Conservation (phyloP, 2,113 vertebrate genomes). For the Coptodon bakossiorum region DNA sequence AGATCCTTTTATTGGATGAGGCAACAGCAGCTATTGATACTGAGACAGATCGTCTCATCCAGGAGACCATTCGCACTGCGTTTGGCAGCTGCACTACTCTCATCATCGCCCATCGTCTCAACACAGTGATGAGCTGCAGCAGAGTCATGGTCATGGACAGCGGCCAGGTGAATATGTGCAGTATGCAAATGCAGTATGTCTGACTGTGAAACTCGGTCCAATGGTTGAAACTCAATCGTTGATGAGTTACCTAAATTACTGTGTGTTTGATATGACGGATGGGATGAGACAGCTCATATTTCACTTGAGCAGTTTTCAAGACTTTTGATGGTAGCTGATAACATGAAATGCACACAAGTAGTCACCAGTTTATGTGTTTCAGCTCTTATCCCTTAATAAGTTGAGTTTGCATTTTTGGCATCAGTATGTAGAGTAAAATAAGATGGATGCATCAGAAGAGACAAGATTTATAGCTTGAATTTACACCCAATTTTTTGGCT, state of each 20-base stretch:
- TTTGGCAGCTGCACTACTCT: slow-evolving; percentile 91
- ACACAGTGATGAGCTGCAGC: slow-evolving; percentile 89
- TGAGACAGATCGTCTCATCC: slow-evolving; percentile 88
- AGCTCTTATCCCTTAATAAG: neutral
- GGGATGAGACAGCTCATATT: neutral
- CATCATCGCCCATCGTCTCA: slow-evolving; percentile 93
- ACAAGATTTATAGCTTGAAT: neutral
- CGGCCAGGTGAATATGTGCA: slow-evolving; percentile 79
- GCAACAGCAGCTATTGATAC: slow-evolving; percentile 95
- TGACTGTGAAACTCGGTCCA: neutral
- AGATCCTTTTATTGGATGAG: slow-evolving; percentile 94
- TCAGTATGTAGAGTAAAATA: neutral
- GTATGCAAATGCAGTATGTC: neutral
- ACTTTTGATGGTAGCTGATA: neutral
- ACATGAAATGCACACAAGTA: neutral
- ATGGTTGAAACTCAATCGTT: neutral
- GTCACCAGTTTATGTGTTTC: neutral
- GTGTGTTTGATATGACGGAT: neutral
- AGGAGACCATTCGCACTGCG: slow-evolving; percentile 86
- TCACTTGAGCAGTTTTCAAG: neutral
- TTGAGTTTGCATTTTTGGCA: neutral
- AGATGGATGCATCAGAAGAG: neutral
- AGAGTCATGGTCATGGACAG: slow-evolving; percentile 94
- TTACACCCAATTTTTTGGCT: neutral
- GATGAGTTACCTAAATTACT: neutral